Base-by-base conservation (phyloP, 2,888 invertebrate genomes). In the Molorchus minor region DNA sequence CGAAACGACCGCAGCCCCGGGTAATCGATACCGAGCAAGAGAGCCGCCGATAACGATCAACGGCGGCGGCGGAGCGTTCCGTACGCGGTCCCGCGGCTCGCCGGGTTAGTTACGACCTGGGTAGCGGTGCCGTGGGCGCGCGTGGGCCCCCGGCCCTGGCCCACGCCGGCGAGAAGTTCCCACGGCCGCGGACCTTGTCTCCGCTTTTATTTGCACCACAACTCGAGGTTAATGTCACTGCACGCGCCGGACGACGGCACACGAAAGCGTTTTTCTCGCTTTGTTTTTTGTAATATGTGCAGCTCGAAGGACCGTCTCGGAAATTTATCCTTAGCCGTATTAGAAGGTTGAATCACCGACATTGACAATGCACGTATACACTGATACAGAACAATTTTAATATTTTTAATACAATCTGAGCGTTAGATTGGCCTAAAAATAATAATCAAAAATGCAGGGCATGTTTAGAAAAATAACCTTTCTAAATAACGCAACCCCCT, bases 171-270 rank as follows among this genome's bases (percentile, higher is more conserved):
- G 57, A 60, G 56, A 66, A 62, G 68, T 69, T 69, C 71, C 69
- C 71, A 71, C 69, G 69, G 67, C 64, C 59, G 56, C 58, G 62
- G 60, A 51, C 47, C 64, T 61, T 66, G 69, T 67, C 65, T 63
- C 63, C 38, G 61, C 54, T 68, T 67, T 69, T 69, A 70, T 69
- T 69, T 69, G 66, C 69, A 67, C 69, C 65, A 65, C 57, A 65
- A 51, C 59, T 61, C 61, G 64, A 71, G 68, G 69, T 69, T 66
- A 71, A 71, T 71, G 71, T 71, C 69, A 67, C 65, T 69, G 65
- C 60, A 62, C 56, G 65, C 65, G 64, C 51, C 47, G 36, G 20
- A 12, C 56, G 33, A 19, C n/a, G 36, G 35, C 54, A 43, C 44
- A 36, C 12, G 5, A 33, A 3, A 12, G 33, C 33, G 33, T 10